phyloP scores from a whole-genome alignment of 2,888 invertebrate species.

The Eupithecia insigniata region DNA sequence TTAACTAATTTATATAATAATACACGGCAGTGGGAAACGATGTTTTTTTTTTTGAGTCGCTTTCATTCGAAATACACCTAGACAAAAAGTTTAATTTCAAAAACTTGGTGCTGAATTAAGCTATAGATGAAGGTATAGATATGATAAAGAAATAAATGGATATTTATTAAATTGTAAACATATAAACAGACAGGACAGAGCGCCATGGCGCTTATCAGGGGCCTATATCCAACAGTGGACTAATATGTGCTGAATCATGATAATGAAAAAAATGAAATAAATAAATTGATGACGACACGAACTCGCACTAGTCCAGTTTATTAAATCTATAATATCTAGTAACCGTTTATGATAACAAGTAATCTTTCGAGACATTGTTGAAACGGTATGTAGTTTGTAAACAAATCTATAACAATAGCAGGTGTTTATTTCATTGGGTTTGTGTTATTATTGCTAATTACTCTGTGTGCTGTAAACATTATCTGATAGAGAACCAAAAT shows the following conservation, averaged over 20 bases:
- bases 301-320: not conserved
- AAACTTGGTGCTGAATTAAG: too few species aligned
- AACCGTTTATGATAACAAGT: not conserved
- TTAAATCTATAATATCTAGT: not conserved
- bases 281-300: not conserved
- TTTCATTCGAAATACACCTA: too few species aligned
- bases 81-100: too few species aligned
- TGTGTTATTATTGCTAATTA: slow-evolving; percentile 4
- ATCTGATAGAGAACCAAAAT: not conserved
- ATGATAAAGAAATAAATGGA: too few species aligned
- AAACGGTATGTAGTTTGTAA: not conserved
- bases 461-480: not conserved
- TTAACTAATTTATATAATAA: too few species aligned
- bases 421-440: not conserved
- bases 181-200: too few species aligned
- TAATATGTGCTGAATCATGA: not conserved
- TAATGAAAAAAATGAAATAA: not conserved
- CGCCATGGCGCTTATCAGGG: not conserved
- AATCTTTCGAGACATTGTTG: not conserved
- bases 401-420: not conserved
- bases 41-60: too few species aligned
- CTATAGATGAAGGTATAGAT: too few species aligned
- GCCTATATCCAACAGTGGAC: not conserved
- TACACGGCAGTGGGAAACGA: too few species aligned
- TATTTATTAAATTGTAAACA: too few species aligned